Conservation (phyloP, 2,113 vertebrate species). For the Tyto alba region DNA sequence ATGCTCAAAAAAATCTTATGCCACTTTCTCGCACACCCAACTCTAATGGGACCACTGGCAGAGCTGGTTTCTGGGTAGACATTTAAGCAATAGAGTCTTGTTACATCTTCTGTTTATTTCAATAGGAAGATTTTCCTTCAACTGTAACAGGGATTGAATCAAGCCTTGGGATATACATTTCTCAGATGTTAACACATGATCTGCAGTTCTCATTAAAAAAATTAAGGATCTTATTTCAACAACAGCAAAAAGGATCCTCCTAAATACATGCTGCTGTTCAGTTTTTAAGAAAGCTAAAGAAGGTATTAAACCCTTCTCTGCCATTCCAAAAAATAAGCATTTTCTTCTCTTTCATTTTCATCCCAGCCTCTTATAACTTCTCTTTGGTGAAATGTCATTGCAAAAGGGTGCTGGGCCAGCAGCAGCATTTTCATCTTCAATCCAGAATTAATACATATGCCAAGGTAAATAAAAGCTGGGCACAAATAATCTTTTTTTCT, state of each 20-base stretch:
- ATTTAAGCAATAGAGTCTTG: neutral
- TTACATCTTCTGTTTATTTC: neutral
- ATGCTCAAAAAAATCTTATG: neutral
- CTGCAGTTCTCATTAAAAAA: neutral
- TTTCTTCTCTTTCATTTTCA: neutral
- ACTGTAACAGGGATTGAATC: neutral
- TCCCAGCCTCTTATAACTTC: neutral
- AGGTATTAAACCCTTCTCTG: neutral
- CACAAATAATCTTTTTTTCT: neutral
- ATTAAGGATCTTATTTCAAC: neutral
- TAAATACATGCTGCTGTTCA: neutral
- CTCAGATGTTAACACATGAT: neutral
- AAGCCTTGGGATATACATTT: neutral
- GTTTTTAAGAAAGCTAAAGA: neutral
- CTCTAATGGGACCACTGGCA: neutral
- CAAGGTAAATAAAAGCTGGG: neutral
- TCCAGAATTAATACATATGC: neutral
- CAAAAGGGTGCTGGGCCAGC: neutral
- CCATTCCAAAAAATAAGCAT: neutral
- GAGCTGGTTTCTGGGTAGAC: neutral
- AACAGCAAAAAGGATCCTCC: neutral
- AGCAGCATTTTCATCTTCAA: neutral
- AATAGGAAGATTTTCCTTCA: neutral
- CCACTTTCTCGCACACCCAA: neutral
- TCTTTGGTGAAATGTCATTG: constrained; percentile 3